A percentile compares a stretch with the other conserved stretches of the same genome.
Evolutionary conservation across 2,888 invertebrate species (phyloP).

Genomic region (Hypsopygia costalis): DNA sequence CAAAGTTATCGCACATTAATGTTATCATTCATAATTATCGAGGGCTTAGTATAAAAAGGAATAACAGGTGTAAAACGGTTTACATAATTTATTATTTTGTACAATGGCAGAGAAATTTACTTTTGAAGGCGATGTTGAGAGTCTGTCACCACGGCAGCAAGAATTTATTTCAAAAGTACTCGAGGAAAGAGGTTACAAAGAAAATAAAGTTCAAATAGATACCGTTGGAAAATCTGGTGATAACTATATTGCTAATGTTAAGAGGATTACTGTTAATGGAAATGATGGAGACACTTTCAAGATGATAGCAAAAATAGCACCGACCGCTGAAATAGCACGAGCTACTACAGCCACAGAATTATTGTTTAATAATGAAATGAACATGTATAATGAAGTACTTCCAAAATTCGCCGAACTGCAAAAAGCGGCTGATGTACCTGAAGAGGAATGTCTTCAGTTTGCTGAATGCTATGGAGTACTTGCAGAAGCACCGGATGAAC

Average conservation of each 20-base stretch:
- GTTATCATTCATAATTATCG: too few relatives aligned
- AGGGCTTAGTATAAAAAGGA: too few relatives aligned
- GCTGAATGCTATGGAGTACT: slow-evolving; percentile 38
- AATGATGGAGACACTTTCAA: slow-evolving; percentile 28
- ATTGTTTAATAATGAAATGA: slow-evolving; percentile 37
- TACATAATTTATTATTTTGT: too few relatives aligned
- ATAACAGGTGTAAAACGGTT: too few relatives aligned
- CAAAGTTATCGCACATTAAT: too few relatives aligned
- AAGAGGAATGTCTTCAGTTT: slow-evolving; percentile 30
- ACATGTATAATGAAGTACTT: slow-evolving; percentile 36
- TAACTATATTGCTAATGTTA: slow-evolving; percentile 7
- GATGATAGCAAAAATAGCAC: slow-evolving; percentile 49
- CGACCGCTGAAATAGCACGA: slow-evolving; percentile 22
- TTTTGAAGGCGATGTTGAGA: slow-evolving; percentile 31
- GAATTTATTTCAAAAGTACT: slow-evolving; percentile 34
- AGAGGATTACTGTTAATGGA: slow-evolving; percentile 24
- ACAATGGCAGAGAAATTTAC: slow-evolving; percentile 17
- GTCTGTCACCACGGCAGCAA: slow-evolving; percentile 29
- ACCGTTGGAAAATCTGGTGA: slow-evolving; percentile 26
- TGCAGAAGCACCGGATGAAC: slow-evolving; percentile 33
- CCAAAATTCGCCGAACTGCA: slow-evolving; percentile 39
- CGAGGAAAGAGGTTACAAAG: slow-evolving; percentile 27
- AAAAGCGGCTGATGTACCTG: slow-evolving; percentile 28
- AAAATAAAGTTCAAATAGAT: slow-evolving; percentile 25
- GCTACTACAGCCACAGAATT: slow-evolving; percentile 15